Conservation (phyloP, 2,113 vertebrate species). For the Loxodonta africana region DNA sequence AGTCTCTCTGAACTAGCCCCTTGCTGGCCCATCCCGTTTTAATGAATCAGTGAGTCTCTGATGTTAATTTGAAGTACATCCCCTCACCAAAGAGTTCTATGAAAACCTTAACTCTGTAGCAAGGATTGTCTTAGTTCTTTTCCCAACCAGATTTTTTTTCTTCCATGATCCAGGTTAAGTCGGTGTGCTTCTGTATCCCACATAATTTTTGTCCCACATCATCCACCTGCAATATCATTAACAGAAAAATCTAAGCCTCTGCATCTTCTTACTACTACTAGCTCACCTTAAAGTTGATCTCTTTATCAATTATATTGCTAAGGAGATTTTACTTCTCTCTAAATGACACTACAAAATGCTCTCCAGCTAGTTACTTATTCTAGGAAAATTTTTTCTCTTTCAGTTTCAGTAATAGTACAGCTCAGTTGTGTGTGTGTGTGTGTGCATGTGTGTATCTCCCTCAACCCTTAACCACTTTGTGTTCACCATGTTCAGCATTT, state of each 20-base stretch:
- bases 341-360: not conserved
- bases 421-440: not conserved
- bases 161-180: not conserved
- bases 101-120: not conserved
- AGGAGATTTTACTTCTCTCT: not conserved
- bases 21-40: not conserved
- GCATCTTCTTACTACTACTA: not conserved
- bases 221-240: not conserved
- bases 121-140: not conserved
- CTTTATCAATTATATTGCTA: not conserved
- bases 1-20: not conserved
- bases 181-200: not conserved
- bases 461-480: not conserved
- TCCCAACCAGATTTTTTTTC: not conserved
- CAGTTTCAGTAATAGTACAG: not conserved
- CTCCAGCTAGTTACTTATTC: not conserved
- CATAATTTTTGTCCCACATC: not conserved
- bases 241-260: not conserved
- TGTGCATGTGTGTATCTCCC: not conserved
- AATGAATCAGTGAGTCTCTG: not conserved
- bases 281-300: not conserved
- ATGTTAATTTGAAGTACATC: not conserved
- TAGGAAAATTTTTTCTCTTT: conserved; percentile 28
- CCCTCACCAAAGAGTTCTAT: not conserved
- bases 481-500: not conserved